Evolutionary conservation across 1,140 invertebrate species (phyloP).

Genomic region (Pentalonia nigronervosa): DNA sequence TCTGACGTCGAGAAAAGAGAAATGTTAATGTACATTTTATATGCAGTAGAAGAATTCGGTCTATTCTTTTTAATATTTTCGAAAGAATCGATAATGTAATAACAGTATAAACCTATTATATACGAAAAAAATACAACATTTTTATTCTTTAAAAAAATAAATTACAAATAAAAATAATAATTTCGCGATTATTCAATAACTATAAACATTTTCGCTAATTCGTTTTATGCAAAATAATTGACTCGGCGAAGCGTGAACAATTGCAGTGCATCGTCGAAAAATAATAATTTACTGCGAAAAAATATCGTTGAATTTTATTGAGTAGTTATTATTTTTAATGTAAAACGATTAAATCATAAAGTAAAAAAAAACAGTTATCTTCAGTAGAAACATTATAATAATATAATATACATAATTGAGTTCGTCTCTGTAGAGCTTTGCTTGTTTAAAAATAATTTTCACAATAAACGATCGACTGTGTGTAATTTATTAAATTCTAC

Average conservation of each 20-base stretch:
- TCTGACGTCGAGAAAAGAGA: background rate
- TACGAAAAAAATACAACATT: background rate
- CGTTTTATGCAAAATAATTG: background rate
- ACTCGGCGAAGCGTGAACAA: background rate
- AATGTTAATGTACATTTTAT: background rate
- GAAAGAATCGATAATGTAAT: background rate
- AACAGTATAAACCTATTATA: background rate
- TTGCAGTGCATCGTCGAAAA: background rate
- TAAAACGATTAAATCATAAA: background rate
- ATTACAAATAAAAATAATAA: background rate
- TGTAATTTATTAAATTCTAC: background rate
- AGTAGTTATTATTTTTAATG: background rate
- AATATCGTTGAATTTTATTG: background rate
- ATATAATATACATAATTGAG: background rate
- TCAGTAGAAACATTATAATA: background rate
- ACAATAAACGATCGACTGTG: background rate
- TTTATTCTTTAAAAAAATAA: background rate
- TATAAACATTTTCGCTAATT: slow-evolving; percentile 1
- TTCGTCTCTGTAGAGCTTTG: background rate
- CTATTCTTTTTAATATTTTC: background rate
- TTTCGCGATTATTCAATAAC: background rate
- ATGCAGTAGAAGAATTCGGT: background rate
- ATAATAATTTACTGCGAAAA: background rate
- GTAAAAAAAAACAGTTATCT: background rate
- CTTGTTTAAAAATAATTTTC: background rate